Conservation (phyloP, 2,113 vertebrate species). For the Myrmecobius fasciatus region DNA sequence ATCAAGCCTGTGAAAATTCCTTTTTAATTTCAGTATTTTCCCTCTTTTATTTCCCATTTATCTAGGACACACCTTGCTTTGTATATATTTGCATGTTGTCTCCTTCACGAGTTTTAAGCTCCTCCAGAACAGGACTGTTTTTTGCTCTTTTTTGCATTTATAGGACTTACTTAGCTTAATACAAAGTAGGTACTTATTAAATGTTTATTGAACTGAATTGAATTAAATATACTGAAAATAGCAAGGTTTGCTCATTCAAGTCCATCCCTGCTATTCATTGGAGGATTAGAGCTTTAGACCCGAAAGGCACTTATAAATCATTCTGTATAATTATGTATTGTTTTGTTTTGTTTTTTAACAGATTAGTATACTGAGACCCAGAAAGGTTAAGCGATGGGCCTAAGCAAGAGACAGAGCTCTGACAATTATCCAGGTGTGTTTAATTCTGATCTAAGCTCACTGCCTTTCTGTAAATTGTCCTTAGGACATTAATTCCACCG, state of each 20-base stretch:
- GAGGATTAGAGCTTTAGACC: not conserved
- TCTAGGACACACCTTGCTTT: not conserved
- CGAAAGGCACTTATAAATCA: not conserved
- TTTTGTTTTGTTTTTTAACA: not conserved
- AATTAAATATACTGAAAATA: not conserved
- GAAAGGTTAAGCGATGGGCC: not conserved
- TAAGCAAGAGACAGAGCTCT: not conserved
- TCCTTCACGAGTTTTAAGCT: not conserved
- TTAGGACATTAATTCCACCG: not conserved
- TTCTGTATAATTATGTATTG: not conserved
- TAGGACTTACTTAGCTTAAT: not conserved
- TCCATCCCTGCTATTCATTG: not conserved
- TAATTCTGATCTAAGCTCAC: not conserved
- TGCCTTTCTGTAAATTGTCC: slow-evolving; percentile 28
- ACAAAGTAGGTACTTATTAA: not conserved
- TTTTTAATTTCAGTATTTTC: not conserved
- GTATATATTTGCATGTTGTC: not conserved
- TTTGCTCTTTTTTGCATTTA: not conserved
- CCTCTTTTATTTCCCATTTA: not conserved
- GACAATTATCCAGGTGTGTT: not conserved
- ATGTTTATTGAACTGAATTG: not conserved
- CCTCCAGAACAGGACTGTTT: not conserved
- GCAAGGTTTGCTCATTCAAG: not conserved
- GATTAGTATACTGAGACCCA: not conserved
- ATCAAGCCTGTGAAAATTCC: not conserved